Conservation (phyloP, 2,113 vertebrate genomes). For the Turdus rufiventris region DNA sequence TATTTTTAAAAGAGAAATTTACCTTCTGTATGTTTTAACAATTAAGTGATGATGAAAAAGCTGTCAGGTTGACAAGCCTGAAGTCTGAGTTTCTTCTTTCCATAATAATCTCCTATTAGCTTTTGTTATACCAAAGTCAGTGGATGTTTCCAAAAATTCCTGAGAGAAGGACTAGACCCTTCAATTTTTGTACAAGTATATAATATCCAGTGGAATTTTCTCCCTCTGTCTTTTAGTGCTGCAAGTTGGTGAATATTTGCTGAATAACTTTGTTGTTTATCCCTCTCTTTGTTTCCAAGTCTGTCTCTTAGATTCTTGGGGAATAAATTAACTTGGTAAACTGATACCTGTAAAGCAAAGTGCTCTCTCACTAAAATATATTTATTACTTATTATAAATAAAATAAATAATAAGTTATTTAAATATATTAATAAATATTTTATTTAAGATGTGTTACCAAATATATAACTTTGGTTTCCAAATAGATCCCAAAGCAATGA, state of each 20-base stretch:
- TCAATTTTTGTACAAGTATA: neutral
- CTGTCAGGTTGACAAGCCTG: neutral
- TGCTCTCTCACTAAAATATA: neutral
- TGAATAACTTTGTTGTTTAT: neutral
- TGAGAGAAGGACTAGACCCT: neutral
- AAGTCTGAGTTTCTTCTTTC: neutral
- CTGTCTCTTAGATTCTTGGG: neutral
- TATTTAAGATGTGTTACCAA: neutral
- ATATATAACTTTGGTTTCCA: neutral
- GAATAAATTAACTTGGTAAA: neutral
- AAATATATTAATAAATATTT: neutral
- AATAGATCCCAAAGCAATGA: neutral
- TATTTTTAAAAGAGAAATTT: rapidly evolving
- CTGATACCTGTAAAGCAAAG: neutral
- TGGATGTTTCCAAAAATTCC: neutral
- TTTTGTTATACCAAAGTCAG: neutral
- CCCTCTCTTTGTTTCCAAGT: neutral
- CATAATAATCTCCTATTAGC: neutral
- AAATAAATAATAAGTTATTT: neutral
- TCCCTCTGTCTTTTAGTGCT: neutral
- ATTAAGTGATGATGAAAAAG: neutral
- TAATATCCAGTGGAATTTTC: neutral
- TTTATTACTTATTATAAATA: neutral
- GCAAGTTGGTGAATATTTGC: neutral
- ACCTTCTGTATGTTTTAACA: neutral